A percentile compares a stretch with the other conserved stretches of the same genome.
Evolutionary conservation across 2,113 vertebrate genomes (phyloP).

Genomic region (Tretioscincus oriximinensis): DNA sequence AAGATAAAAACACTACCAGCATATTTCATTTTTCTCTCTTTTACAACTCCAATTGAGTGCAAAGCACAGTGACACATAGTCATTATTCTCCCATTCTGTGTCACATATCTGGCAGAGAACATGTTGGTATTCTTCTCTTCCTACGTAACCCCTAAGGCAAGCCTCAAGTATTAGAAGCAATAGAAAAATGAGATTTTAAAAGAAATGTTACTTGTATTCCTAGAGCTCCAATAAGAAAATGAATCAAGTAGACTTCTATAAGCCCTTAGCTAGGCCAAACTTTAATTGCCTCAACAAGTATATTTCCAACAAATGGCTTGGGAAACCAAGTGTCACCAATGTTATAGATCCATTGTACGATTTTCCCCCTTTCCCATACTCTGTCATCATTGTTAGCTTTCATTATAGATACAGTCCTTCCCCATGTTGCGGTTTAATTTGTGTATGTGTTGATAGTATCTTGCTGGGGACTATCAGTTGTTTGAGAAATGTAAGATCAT

Average conservation of each 20-base stretch:
- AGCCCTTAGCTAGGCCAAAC: neutral
- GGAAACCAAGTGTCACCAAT: neutral
- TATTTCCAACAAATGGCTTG: neutral
- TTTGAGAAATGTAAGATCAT: too few species aligned
- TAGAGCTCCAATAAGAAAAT: neutral
- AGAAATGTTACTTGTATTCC: constrained; percentile 7
- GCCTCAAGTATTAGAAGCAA: neutral
- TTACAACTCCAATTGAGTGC: neutral
- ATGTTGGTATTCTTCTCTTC: neutral
- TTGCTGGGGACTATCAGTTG: too few species aligned
- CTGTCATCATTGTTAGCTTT: too few species aligned
- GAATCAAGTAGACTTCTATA: constrained; percentile 2
- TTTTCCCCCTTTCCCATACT: too few species aligned
- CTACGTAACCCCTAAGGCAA: constrained; percentile 2
- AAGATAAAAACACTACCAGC: neutral
- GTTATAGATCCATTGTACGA: too few species aligned
- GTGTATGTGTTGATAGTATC: too few species aligned
- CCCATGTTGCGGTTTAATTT: too few species aligned
- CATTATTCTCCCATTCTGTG: constrained; percentile 17
- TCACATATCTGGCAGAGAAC: neutral
- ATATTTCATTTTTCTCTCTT: neutral
- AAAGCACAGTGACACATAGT: constrained; percentile 13
- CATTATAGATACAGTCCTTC: too few species aligned
- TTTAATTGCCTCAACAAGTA: neutral
- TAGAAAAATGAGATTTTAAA: constrained; percentile 6